Evolutionary conservation across 2,888 invertebrate genomes (phyloP).

Genomic region (Pandemis corylana): DNA sequence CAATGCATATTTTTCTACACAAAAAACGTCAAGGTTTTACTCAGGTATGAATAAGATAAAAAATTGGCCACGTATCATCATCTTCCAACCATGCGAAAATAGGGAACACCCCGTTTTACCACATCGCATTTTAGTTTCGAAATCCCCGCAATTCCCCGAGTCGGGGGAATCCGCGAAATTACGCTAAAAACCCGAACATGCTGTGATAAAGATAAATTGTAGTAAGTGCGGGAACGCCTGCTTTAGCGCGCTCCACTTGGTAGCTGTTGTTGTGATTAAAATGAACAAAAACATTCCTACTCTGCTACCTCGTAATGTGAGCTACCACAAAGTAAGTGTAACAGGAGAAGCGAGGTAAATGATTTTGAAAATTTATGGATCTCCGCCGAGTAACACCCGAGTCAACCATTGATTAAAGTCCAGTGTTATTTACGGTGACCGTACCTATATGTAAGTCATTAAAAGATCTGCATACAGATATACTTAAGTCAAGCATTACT

Average conservation of each 20-base stretch:
- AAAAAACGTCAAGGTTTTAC: background rate
- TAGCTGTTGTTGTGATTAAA: conserved; percentile 5
- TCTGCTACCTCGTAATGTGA: too few relatives aligned
- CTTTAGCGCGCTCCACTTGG: conserved; percentile 24
- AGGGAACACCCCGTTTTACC: conserved; percentile 33
- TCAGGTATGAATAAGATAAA: background rate
- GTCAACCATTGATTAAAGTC: too few relatives aligned
- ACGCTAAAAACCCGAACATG: conserved; percentile 40
- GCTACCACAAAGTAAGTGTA: too few relatives aligned
- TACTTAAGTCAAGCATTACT: too few relatives aligned
- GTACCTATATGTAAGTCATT: too few relatives aligned
- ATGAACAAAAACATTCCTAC: too few relatives aligned
- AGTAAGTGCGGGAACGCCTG: conserved; percentile 37
- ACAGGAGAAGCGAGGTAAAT: too few relatives aligned
- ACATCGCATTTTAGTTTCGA: conserved; percentile 40
- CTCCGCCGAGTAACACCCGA: too few relatives aligned
- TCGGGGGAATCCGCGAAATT: conserved; percentile 37
- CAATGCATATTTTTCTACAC: too few relatives aligned
- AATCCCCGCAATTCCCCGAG: conserved; percentile 31
- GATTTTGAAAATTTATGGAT: too few relatives aligned
- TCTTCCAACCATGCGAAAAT: background rate
- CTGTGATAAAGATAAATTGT: conserved; percentile 43
- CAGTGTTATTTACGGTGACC: too few relatives aligned
- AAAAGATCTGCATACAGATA: too few relatives aligned
- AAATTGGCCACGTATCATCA: background rate